phyloP scores from a whole-genome alignment of 2,888 invertebrate genomes.

The Ypsolopha scabrella region DNA sequence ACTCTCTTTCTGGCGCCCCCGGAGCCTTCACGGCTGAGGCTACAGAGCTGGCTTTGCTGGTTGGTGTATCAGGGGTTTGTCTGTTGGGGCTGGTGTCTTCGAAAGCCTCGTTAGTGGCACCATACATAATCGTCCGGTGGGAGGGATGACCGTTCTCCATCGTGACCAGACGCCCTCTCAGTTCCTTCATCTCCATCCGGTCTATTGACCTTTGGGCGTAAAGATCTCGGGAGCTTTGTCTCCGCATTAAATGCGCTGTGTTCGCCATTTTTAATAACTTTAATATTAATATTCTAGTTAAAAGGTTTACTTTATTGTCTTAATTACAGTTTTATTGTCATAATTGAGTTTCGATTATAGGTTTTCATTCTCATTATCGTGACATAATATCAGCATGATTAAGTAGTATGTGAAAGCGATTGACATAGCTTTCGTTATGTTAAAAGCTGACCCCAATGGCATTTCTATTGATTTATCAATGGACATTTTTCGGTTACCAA shows the following conservation, averaged over 20 bases:
- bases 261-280: slow-evolving; percentile 78
- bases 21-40: slow-evolving; percentile 77
- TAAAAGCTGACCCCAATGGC: slow-evolving; percentile 14
- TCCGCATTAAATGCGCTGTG: slow-evolving; percentile 87
- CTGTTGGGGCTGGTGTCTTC: slow-evolving; percentile 61
- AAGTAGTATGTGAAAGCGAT: slow-evolving; percentile 32
- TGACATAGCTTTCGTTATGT: slow-evolving; percentile 20
- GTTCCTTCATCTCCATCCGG: slow-evolving; percentile 87
- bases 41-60: slow-evolving; percentile 74
- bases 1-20: slow-evolving; percentile 83
- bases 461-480: slow-evolving; percentile 25
- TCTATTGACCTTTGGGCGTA: slow-evolving; percentile 85
- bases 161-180: slow-evolving; percentile 82
- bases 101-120: slow-evolving; percentile 89
- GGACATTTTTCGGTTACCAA: slow-evolving; percentile 24
- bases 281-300: not conserved
- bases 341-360: slow-evolving; percentile 19
- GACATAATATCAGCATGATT: slow-evolving; percentile 46
- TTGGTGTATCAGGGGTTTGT: slow-evolving; percentile 50
- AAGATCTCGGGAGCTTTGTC: slow-evolving; percentile 89
- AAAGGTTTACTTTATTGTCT: slow-evolving; percentile 8
- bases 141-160: slow-evolving; percentile 75
- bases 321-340: slow-evolving; percentile 17
- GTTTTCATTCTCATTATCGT: slow-evolving; percentile 44
- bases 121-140: slow-evolving; percentile 75